phyloP scores from a whole-genome alignment of 1,140 invertebrate species.

The Drosophila micromelanica region DNA sequence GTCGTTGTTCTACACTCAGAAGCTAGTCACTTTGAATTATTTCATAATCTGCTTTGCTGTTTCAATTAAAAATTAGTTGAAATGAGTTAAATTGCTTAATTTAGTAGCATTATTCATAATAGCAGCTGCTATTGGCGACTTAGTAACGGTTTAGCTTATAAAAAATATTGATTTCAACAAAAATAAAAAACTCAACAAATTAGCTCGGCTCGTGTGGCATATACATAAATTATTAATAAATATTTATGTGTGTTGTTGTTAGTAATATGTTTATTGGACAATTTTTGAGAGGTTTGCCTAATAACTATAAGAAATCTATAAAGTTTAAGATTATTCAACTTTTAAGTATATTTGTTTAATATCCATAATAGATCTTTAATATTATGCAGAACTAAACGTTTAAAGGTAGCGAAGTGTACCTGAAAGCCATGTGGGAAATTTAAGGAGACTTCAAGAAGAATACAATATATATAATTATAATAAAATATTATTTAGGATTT shows the following conservation, averaged over 20 bases:
- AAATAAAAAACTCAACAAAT: constrained; percentile 51
- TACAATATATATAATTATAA: no score
- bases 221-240: constrained; percentile 4
- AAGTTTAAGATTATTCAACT: constrained; percentile 11
- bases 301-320: not conserved
- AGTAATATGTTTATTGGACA: not conserved
- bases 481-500: no score
- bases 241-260: not conserved
- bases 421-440: no score
- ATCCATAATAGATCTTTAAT: no score
- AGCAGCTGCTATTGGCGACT: constrained; percentile 21
- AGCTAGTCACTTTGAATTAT: constrained; percentile 51
- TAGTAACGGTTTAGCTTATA: constrained; percentile 15
- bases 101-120: constrained; percentile 43
- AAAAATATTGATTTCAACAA: constrained; percentile 10
- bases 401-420: no score
- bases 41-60: constrained; percentile 48
- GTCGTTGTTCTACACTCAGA: constrained; percentile 12
- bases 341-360: not conserved
- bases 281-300: constrained; percentile 5
- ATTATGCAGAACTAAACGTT: not conserved
- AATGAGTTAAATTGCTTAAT: constrained; percentile 59
- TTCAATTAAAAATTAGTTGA: constrained; percentile 60
- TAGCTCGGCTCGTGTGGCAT: constrained; percentile 59
- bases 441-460: no score